phyloP scores from a whole-genome alignment of 2,888 invertebrate genomes.

The Hedya salicella region DNA sequence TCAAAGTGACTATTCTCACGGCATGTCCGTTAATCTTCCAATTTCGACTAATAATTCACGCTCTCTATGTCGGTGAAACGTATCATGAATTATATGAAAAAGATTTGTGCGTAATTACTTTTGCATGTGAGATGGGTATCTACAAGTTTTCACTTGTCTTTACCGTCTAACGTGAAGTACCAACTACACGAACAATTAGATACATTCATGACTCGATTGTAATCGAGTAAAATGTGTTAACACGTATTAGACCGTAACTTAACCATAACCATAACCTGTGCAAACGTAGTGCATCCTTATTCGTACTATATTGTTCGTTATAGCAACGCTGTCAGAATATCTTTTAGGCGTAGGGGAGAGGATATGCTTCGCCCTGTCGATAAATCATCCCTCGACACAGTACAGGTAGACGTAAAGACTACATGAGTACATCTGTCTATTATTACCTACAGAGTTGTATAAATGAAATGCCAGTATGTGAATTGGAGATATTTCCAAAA shows the following conservation, averaged over 20 bases:
- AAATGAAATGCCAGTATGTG: no score
- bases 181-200: slow-evolving; percentile 26
- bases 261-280: no score
- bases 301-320: neutral
- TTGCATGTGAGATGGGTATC: slow-evolving; percentile 29
- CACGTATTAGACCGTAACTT: slow-evolving; percentile 34
- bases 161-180: neutral
- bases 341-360: no score
- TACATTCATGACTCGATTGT: slow-evolving; percentile 27
- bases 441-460: no score
- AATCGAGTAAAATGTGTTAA: slow-evolving; percentile 30
- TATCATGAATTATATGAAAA: slow-evolving; percentile 11
- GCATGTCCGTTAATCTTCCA: slow-evolving; percentile 38
- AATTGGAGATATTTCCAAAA: no score
- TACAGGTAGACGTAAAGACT: no score
- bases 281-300: slow-evolving; percentile 45
- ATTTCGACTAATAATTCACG: slow-evolving; percentile 41
- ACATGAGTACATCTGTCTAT: no score
- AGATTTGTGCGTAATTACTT: slow-evolving; percentile 30
- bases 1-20: slow-evolving; percentile 39
- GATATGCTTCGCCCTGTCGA: no score
- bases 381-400: no score
- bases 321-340: no score
- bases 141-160: slow-evolving; percentile 23
- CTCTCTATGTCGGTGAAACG: slow-evolving; percentile 39